phyloP scores from a whole-genome alignment of 2,888 invertebrate genomes.

The Muschampia plurimacula region DNA sequence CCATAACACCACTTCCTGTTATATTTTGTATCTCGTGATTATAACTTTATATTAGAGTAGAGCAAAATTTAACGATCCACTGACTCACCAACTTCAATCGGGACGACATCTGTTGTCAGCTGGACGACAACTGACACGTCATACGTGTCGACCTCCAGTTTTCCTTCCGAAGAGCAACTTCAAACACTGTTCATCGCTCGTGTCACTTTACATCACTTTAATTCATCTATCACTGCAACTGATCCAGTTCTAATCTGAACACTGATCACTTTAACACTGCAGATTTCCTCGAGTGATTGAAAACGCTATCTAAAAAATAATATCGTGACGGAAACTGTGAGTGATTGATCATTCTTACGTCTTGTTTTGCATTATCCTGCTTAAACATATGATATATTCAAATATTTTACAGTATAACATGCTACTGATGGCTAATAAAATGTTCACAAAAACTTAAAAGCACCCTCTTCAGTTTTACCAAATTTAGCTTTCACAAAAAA shows the following conservation, averaged over 20 bases:
- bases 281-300: conserved; percentile 3
- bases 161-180: conserved; percentile 52
- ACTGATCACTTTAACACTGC: conserved; percentile 8
- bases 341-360: conserved; percentile 13
- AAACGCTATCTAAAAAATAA: conserved; percentile 1
- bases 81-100: conserved; percentile 77
- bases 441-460: neutral
- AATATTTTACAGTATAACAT: conserved; percentile 14
- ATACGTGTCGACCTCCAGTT: conserved; percentile 84
- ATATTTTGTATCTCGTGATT: too few relatives aligned
- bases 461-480: neutral
- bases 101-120: conserved; percentile 85
- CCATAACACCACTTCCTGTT: too few relatives aligned
- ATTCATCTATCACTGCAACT: conserved; percentile 28
- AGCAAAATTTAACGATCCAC: neutral
- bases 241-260: conserved; percentile 6
- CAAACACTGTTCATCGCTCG: conserved; percentile 41
- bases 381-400: conserved; percentile 18
- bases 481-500: neutral
- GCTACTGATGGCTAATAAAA: neutral
- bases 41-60: too few relatives aligned
- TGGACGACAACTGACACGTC: conserved; percentile 83
- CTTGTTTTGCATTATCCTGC: conserved; percentile 8
- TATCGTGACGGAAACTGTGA: conserved; percentile 11
- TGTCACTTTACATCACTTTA: conserved; percentile 56